These are phyloP conservation scores for Selenia dentaria DNA, from an alignment of 2,888 invertebrate species.

Conservation along the genomic window DNA sequence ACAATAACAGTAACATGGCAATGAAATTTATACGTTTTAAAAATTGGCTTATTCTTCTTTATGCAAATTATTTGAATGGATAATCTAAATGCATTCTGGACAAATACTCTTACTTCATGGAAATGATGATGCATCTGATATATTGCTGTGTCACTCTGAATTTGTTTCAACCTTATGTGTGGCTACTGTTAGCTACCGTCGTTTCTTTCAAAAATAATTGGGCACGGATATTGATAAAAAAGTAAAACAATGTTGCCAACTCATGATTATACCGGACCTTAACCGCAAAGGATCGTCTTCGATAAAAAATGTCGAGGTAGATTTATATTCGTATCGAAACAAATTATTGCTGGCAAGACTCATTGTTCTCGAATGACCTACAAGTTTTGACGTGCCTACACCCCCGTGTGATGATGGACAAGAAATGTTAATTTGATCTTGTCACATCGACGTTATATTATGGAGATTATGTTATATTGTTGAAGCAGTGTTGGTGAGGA, in stretches of 20 bases:
- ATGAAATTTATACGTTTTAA: too few relatives aligned
- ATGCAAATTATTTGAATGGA: too few relatives aligned
- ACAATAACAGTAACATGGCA: too few relatives aligned
- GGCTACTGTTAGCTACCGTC: neutral
- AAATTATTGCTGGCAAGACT: constrained; percentile 50
- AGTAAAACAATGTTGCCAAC: constrained; percentile 14
- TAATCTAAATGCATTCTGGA: too few relatives aligned
- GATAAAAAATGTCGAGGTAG: constrained; percentile 15
- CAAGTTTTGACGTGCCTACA: constrained; percentile 62
- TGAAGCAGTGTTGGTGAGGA: constrained; percentile 30
- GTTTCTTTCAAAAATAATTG: constrained; percentile 15
- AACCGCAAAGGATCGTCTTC: constrained; percentile 21
- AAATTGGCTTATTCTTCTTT: too few relatives aligned
- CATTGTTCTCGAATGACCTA: constrained; percentile 72
- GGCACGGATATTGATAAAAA: constrained; percentile 10
- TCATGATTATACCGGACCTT: constrained; percentile 18
- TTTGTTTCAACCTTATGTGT: neutral
- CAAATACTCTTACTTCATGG: too few relatives aligned
- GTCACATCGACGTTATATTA: constrained; percentile 61
- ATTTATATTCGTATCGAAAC: constrained; percentile 44
- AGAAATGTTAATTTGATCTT: constrained; percentile 72
- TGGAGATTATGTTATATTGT: constrained; percentile 53
- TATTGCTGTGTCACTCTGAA: neutral
- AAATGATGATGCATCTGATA: too few relatives aligned
- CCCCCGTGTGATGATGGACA: constrained; percentile 57